These are phyloP conservation scores for Tiliacea aurago DNA, from an alignment of 2,888 invertebrate genomes.

Conservation along the genomic window DNA sequence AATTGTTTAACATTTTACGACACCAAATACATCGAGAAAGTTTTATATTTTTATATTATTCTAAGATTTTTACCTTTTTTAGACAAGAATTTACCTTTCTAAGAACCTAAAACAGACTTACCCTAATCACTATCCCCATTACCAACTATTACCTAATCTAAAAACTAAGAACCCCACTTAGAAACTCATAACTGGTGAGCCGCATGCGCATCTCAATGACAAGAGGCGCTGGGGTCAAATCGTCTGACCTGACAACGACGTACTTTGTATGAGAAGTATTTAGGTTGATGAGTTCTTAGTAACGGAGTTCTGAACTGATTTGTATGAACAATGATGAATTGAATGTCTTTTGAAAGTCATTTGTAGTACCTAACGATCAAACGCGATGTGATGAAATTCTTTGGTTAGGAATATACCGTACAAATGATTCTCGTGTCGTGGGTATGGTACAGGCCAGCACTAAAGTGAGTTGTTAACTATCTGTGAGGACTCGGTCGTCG, in stretches of 20 bases:
- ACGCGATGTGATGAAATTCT: background rate
- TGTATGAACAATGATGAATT: constrained; percentile 33
- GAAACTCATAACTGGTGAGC: constrained; percentile 22
- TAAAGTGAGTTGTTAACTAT: no score
- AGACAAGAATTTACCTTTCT: background rate
- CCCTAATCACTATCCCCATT: constrained; percentile 21
- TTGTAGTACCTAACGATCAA: background rate
- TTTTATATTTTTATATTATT: no score
- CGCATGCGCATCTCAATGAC: constrained; percentile 33
- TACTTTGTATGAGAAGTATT: constrained; percentile 31
- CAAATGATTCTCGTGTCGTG: background rate
- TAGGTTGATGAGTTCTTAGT: constrained; percentile 41
- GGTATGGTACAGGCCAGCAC: no score
- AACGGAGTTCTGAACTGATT: constrained; percentile 31
- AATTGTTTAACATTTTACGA: no score
- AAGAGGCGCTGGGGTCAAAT: constrained; percentile 50
- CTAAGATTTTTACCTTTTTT: no score
- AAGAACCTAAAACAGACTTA: background rate
- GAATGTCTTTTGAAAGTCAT: constrained; percentile 32
- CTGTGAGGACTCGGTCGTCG: no score
- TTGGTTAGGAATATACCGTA: background rate
- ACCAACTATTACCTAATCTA: background rate
- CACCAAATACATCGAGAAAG: no score
- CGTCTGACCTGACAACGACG: constrained; percentile 36
- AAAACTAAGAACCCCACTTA: constrained; percentile 25